A percentile compares a stretch with the other conserved stretches of the same genome.
These are phyloP conservation scores for Typhlomys cinereus DNA, from an alignment of 2,113 vertebrate species.

Conservation along the genomic window DNA sequence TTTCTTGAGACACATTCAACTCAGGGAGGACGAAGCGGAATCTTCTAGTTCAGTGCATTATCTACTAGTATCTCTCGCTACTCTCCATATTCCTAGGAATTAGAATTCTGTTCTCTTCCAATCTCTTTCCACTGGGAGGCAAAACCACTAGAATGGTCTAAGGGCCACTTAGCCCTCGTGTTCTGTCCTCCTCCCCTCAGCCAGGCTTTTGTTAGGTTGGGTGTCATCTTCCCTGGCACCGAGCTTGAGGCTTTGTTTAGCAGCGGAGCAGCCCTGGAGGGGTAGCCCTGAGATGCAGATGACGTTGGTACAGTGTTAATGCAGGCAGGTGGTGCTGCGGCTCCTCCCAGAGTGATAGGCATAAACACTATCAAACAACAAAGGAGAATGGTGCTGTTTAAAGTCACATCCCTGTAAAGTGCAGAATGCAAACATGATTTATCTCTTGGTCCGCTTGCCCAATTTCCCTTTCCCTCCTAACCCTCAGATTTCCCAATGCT, in stretches of 20 bases:
- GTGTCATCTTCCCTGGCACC: background rate
- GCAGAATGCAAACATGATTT: conserved; percentile 30
- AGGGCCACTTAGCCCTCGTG: background rate
- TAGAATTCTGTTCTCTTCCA: background rate
- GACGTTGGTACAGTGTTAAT: background rate
- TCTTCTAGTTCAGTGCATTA: background rate
- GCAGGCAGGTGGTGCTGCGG: background rate
- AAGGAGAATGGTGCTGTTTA: conserved; percentile 73
- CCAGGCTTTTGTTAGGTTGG: background rate
- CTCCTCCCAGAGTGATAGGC: conserved; percentile 56
- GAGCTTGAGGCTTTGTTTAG: background rate
- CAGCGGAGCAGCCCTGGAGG: conserved; percentile 4
- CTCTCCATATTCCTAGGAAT: conserved; percentile 10
- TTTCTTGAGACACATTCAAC: background rate
- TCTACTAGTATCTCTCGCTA: background rate
- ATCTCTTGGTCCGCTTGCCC: conserved; percentile 33
- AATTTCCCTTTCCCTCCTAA: background rate
- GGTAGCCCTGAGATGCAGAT: background rate
- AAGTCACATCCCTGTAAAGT: conserved; percentile 53
- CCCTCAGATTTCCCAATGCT: conserved; percentile 48
- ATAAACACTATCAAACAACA: background rate
- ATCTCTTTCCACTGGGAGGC: background rate
- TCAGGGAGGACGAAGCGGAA: background rate
- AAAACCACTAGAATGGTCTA: background rate
- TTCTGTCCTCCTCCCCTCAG: background rate